These are phyloP conservation scores for Callionymus lyra DNA, from an alignment of 2,113 vertebrate genomes.

Conservation along the genomic window DNA sequence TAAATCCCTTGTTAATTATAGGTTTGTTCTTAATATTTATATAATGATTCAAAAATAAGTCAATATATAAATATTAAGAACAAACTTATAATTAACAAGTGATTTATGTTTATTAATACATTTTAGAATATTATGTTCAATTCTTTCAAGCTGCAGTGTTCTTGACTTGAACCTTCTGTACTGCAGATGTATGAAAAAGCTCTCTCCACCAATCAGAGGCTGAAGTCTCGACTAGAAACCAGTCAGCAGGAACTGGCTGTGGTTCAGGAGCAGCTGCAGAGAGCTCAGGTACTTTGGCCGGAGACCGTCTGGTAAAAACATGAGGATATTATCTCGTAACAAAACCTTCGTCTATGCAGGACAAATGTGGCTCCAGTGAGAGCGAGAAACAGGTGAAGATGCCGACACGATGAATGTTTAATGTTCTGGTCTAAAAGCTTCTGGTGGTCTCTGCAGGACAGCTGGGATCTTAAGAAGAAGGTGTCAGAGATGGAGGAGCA, in stretches of 20 bases:
- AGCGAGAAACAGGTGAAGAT: slow-evolving; percentile 77
- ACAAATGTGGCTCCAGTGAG: slow-evolving; percentile 71
- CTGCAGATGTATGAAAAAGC: slow-evolving; percentile 83
- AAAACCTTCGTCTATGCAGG: slow-evolving; percentile 42
- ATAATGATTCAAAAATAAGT: too few species aligned
- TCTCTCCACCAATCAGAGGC: slow-evolving; percentile 80
- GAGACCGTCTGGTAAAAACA: background rate
- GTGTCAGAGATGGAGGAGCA: slow-evolving; percentile 62
- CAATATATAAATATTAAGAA: too few species aligned
- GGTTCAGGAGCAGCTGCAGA: slow-evolving; percentile 79
- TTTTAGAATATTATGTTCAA: too few species aligned
- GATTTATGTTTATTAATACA: too few species aligned
- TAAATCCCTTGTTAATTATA: too few species aligned
- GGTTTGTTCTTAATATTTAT: too few species aligned
- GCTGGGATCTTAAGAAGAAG: slow-evolving; percentile 46
- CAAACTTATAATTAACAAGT: too few species aligned
- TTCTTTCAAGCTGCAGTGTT: too few species aligned
- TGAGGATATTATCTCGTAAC: too few species aligned
- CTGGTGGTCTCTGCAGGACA: slow-evolving; percentile 32
- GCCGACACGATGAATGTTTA: background rate
- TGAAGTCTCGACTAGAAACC: slow-evolving; percentile 81
- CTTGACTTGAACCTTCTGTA: background rate
- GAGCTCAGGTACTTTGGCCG: slow-evolving; percentile 68
- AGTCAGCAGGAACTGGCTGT: slow-evolving; percentile 77
- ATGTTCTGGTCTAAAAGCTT: background rate